These are phyloP conservation scores for Musca domestica DNA, from an alignment of 1,140 invertebrate genomes.

Conservation along the genomic window DNA sequence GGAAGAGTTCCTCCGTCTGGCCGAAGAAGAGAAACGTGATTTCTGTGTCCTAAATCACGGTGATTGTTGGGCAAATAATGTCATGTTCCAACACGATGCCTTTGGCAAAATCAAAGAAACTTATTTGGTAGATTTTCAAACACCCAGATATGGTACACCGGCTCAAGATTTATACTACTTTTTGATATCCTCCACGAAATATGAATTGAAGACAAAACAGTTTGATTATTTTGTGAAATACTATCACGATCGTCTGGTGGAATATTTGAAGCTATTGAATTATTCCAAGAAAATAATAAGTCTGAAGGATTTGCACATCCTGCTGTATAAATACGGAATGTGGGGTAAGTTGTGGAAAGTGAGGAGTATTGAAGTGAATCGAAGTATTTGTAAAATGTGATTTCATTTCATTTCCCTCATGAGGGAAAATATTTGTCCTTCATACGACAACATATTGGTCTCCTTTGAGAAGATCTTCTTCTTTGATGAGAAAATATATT, in stretches of 20 bases:
- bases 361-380: background rate
- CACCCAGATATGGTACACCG: conserved; percentile 37
- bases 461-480: no score
- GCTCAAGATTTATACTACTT: conserved; percentile 39
- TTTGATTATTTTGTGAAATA: conserved; percentile 43
- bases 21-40: conserved; percentile 46
- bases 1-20: conserved; percentile 17
- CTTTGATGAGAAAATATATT: no score
- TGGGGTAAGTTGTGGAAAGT: conserved; percentile 25
- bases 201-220: conserved; percentile 38
- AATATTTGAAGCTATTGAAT: conserved; percentile 37
- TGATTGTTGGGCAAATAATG: conserved; percentile 68
- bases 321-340: conserved; percentile 33
- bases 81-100: conserved; percentile 57
- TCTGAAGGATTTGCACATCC: conserved; percentile 38
- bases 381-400: background rate
- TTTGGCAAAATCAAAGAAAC: conserved; percentile 45
- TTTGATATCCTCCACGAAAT: conserved; percentile 39
- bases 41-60: conserved; percentile 66
- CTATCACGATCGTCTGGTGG: conserved; percentile 40
- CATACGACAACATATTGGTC: background rate
- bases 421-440: background rate
- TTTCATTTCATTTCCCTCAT: no score
- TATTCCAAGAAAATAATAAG: conserved; percentile 32
- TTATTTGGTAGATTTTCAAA: conserved; percentile 45